phyloP scores from a whole-genome alignment of 2,888 invertebrate genomes.

The Plagodis dolabraria region DNA sequence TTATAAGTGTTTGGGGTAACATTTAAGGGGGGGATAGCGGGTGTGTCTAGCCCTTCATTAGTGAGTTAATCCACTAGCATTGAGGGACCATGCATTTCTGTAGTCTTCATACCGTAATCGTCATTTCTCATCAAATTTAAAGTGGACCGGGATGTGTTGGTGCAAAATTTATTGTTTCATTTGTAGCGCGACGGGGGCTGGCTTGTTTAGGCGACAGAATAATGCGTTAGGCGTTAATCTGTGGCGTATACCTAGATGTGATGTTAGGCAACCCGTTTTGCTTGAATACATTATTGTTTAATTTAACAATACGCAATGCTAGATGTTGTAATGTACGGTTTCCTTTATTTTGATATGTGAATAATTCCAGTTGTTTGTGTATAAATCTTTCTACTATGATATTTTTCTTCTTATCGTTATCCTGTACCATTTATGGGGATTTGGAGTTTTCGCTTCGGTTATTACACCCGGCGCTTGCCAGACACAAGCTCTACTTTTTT shows the following conservation, averaged over 20 bases:
- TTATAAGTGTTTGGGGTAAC: constrained; percentile 68
- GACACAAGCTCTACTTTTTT: too few species aligned
- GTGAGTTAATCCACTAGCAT: constrained; percentile 56
- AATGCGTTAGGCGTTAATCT: neutral
- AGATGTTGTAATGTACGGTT: too few species aligned
- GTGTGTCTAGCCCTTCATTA: constrained; percentile 55
- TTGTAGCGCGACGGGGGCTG: constrained; percentile 6
- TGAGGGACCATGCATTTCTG: constrained; percentile 28
- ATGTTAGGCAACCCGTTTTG: neutral
- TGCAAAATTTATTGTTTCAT: constrained; percentile 32
- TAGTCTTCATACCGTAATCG: constrained; percentile 33
- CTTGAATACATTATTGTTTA: too few species aligned
- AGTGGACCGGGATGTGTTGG: constrained; percentile 21
- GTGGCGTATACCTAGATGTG: neutral
- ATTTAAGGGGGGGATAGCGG: constrained; percentile 41
- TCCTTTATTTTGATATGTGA: too few species aligned
- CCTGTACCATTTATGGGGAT: too few species aligned
- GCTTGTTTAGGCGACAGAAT: too few species aligned
- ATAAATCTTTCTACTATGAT: too few species aligned
- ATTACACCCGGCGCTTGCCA: too few species aligned
- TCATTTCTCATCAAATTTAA: constrained; percentile 29
- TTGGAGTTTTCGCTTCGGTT: too few species aligned
- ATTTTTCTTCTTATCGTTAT: too few species aligned
- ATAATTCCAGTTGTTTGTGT: too few species aligned
- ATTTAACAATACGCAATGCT: too few species aligned